Conservation (phyloP, 2,797 vertebrate species). For the Pseudochirops cupreus region DNA sequence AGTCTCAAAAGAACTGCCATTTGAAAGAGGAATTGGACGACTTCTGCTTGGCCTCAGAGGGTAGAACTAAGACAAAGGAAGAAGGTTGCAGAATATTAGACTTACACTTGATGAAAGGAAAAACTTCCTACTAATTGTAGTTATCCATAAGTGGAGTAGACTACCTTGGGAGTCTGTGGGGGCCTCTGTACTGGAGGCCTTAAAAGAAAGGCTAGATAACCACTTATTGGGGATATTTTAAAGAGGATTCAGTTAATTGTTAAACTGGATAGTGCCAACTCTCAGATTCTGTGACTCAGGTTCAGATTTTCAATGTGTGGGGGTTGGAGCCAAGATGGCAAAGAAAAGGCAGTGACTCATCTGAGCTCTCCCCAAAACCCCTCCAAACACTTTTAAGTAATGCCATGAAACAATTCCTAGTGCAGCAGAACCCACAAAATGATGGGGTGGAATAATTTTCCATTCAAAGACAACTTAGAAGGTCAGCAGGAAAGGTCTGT, state of each 20-base stretch:
- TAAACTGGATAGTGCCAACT: neutral
- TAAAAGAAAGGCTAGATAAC: neutral
- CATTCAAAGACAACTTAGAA: no score
- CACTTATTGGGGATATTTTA: neutral
- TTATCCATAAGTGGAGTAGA: neutral
- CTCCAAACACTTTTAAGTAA: no score
- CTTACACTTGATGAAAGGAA: neutral
- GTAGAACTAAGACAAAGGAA: neutral
- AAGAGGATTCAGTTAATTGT: neutral
- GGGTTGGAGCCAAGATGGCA: no score
- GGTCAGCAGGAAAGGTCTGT: no score
- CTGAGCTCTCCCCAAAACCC: no score
- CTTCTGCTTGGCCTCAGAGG: neutral
- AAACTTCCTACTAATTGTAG: neutral
- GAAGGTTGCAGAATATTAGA: neutral
- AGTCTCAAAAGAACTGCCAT: neutral
- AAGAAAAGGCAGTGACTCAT: no score
- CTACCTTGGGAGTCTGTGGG: neutral
- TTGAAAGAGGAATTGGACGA: neutral
- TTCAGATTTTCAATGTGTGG: neutral
- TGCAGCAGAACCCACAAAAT: no score
- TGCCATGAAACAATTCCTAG: no score
- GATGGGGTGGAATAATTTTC: no score
- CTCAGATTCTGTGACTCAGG: neutral
- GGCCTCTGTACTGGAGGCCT: neutral